These are phyloP conservation scores for Caenorhabditis plicata DNA, from an alignment of 2,888 invertebrate species.

Conservation along the genomic window DNA sequence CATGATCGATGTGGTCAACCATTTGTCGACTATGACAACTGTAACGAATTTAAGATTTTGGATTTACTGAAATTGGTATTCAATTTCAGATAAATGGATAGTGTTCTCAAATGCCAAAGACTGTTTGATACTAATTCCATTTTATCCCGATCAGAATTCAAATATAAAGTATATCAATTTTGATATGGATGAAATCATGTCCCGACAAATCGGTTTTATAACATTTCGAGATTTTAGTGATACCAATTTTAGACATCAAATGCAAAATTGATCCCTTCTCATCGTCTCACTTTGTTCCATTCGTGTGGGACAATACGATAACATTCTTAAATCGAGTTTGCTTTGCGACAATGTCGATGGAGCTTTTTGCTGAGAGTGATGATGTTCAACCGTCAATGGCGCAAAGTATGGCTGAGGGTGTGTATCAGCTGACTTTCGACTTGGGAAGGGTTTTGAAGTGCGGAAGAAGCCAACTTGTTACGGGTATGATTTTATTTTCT, in stretches of 20 bases:
- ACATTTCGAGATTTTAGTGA: background rate
- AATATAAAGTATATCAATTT: conserved; percentile 8
- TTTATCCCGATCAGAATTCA: conserved; percentile 3
- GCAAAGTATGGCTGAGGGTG: background rate
- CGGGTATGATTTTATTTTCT: no score
- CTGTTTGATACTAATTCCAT: conserved; percentile 18
- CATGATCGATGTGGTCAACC: conserved; percentile 29
- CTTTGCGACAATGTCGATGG: conserved; percentile 8
- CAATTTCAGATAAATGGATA: conserved; percentile 13
- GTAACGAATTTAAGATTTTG: background rate
- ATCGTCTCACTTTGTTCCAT: conserved; percentile 20
- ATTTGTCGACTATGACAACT: conserved; percentile 15
- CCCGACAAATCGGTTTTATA: conserved; percentile 3
- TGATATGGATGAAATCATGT: conserved; percentile 16
- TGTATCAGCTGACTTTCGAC: no score
- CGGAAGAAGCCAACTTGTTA: no score
- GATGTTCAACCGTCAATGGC: background rate
- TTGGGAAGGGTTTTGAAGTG: no score
- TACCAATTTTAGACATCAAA: conserved; percentile 4
- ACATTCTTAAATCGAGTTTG: conserved; percentile 14
- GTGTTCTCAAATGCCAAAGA: conserved; percentile 27
- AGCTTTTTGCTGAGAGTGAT: background rate
- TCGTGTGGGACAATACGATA: conserved; percentile 14
- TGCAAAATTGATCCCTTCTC: conserved; percentile 20
- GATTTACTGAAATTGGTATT: background rate